phyloP scores from a whole-genome alignment of 2,797 vertebrate species.

The Malacoraja senta region DNA sequence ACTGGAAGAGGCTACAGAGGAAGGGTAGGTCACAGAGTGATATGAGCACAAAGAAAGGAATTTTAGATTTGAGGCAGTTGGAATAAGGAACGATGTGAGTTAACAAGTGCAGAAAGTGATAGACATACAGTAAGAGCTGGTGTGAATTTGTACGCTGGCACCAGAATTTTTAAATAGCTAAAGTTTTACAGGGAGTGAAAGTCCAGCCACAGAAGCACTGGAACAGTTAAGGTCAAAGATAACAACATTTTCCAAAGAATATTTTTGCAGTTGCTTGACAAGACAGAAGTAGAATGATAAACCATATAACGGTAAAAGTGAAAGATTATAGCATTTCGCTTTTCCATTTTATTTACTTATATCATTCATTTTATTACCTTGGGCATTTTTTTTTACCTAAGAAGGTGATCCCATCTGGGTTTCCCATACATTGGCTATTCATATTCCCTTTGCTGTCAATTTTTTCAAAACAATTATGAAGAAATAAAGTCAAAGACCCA shows the following conservation, averaged over 20 bases:
- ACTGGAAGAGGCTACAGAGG: neutral
- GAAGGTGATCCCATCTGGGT: neutral
- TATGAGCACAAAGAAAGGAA: neutral
- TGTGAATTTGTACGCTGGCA: neutral
- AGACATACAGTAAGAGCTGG: neutral
- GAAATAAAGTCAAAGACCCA: neutral
- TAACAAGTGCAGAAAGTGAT: neutral
- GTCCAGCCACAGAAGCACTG: neutral
- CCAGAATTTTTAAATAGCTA: neutral
- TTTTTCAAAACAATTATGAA: neutral
- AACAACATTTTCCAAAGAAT: neutral
- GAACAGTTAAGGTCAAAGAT: neutral
- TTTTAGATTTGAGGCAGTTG: neutral
- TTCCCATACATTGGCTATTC: neutral
- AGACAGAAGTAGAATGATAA: neutral
- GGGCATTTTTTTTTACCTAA: neutral
- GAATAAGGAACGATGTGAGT: neutral
- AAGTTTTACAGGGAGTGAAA: neutral
- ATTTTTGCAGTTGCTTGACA: neutral
- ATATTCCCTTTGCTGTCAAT: neutral
- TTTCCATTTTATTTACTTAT: neutral
- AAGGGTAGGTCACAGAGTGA: neutral
- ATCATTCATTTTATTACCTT: neutral
- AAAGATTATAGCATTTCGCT: neutral
- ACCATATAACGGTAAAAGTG: neutral